These are phyloP conservation scores for Trachurus trachurus DNA, from an alignment of 2,797 vertebrate genomes.

Conservation along the genomic window DNA sequence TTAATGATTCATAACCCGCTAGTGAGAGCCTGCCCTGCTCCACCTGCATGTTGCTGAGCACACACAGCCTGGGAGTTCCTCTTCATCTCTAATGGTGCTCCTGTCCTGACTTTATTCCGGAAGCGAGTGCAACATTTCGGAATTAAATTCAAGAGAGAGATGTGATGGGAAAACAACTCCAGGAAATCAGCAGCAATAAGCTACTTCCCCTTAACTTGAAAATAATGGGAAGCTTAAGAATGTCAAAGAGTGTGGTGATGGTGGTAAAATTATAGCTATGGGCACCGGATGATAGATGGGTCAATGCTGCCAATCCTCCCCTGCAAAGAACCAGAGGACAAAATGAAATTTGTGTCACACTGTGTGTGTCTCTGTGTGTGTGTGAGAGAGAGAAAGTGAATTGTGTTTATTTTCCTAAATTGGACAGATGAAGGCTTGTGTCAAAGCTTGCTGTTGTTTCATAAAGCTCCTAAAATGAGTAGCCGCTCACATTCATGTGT, in stretches of 20 bases:
- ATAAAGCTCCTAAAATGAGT: constrained; percentile 14
- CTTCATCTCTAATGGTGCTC: constrained; percentile 37
- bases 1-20: constrained; percentile 58
- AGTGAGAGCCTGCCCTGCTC: constrained; percentile 26
- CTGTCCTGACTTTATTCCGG: constrained; percentile 35
- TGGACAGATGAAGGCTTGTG: constrained; percentile 27
- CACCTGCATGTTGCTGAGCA: constrained; percentile 33
- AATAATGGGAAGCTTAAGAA: constrained; percentile 30
- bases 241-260: constrained; percentile 31
- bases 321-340: constrained; percentile 35
- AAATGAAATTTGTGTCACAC: constrained; percentile 37
- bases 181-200: constrained; percentile 8
- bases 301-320: constrained; percentile 45
- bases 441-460: constrained; percentile 17
- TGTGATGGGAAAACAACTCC: constrained; percentile 8
- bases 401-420: constrained; percentile 38
- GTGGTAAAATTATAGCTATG: constrained; percentile 67
- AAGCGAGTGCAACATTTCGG: constrained; percentile 33
- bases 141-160: constrained; percentile 29
- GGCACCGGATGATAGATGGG: constrained; percentile 62
- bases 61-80: constrained; percentile 30
- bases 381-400: not conserved
- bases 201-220: constrained; percentile 36
- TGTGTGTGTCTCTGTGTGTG: constrained; percentile 22
- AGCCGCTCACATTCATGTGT: constrained; percentile 7